Evolutionary conservation across 2,888 invertebrate species (phyloP).

Genomic region (Rhagonycha fulva): DNA sequence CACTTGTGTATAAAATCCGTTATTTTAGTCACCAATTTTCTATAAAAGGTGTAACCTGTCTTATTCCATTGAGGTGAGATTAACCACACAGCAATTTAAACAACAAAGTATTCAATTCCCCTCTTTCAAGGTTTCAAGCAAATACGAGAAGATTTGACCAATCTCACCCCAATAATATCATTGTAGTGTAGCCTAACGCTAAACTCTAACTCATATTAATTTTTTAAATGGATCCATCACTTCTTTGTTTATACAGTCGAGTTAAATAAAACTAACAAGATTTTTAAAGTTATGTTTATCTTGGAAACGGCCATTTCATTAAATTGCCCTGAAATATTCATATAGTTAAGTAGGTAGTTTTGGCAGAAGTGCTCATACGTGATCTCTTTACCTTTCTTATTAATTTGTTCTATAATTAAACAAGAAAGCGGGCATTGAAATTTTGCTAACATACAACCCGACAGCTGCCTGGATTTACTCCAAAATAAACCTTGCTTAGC

Average conservation of each 20-base stretch:
- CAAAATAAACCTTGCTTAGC: conserved; percentile 22
- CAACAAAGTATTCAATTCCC: too few species aligned
- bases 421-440: conserved; percentile 26
- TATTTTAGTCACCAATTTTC: neutral
- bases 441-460: conserved; percentile 28
- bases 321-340: neutral
- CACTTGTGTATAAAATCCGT: neutral
- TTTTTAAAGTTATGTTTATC: neutral
- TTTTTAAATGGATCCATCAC: too few species aligned
- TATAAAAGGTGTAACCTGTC: too few species aligned
- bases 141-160: too few species aligned
- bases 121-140: too few species aligned
- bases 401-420: conserved; percentile 26
- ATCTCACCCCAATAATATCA: too few species aligned
- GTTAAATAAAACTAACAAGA: neutral
- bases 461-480: conserved; percentile 33
- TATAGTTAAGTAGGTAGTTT: neutral
- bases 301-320: neutral
- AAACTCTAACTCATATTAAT: too few species aligned
- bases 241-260: neutral
- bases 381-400: conserved; percentile 30
- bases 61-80: too few species aligned
- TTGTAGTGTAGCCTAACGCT: too few species aligned
- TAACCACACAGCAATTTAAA: too few species aligned
- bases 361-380: conserved; percentile 17